Base-by-base conservation (phyloP, 2,888 invertebrate species). In the Sinopyrophorus schimmeli region DNA sequence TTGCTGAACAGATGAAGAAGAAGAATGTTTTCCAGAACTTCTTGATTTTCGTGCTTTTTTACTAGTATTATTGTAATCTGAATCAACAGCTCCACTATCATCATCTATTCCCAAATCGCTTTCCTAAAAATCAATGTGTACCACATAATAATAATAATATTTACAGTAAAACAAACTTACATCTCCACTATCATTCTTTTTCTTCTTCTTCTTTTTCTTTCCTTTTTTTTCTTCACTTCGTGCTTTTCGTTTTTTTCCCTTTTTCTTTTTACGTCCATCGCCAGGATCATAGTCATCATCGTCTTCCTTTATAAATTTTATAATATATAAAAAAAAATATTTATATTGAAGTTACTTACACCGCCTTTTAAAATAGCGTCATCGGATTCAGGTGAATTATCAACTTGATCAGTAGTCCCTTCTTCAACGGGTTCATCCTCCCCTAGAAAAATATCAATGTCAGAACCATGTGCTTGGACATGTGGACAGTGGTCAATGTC, bases 131-230 rank as follows among this genome's bases (percentile, higher is more conserved):
- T 24, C 6, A 24, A 27, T 16, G 1, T 14, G 10, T 27, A 5
- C 15, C 5, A 2, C 12, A 41, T 15, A 31, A n/a, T n/a, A 16
- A 3, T 3, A 3, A 3, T 23, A 23, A 32, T 6, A 15, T 15
- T 42, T 14, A 3, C 4, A 31, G 21, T 24, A 14, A 30, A 42
- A 21, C 3, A 38, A 5, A 54, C 51, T 49, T 31, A 78, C 86
- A 70, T 91, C 91, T 65, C 86, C 89, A 73, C 92, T 92, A 60
- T 92, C 92, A 75, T 91, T 90, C 81, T 91, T 92, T 73, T 90
- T 86, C 80, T 92, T 92, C 78, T 92, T 93, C 82, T 93, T 93
- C 76, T 92, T 92, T 76, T 92, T 92, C 72, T 91, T 91, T 59
- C 92, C 92, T 68, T 92, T 93, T 72, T 92, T 92, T 47, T 89